Evolutionary conservation across 2,888 invertebrate genomes (phyloP), one percentile per base, ranked within the genome.

Genomic region (Zhuqinia jingwanae): DNA sequence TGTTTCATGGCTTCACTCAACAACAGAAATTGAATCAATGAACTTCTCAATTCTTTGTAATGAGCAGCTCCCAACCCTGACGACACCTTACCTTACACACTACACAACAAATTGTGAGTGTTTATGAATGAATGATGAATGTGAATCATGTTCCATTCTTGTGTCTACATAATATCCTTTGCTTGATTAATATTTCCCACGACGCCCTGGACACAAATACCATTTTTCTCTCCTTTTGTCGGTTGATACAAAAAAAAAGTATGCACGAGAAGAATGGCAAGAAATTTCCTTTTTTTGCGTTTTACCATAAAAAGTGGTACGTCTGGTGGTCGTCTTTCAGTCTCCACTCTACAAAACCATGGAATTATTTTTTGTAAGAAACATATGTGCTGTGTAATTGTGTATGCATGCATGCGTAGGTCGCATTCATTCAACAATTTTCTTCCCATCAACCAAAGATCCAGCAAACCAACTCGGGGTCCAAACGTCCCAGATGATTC

Each of bases 141-240:
- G 36, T 36, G 3, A 8, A 36, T 8, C 8, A 8, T 36, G 5
- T 36, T 3, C 8, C 36, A 6, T 3, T 3, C 36, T 36, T 73
- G n/a, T 56, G 58, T n/a, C 2, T 36, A 36, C 36, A 36, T 36
- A 36, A n/a, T n/a, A n/a, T n/a, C n/a, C 36, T 36, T 25, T 6
- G 58, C 36, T 60, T 53, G 60, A 3, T 53, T 47, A 79, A 85
- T 75, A 78, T 85, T 85, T 85, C 85, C 79, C 85, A 85, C 79
- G 79, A 85, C 60, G 17, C 53, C 17, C 5, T 25, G 6, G 68
- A 70, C 47, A 11, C 2, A n/a, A 53, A 1, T 15, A 42, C 42
- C 50, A 42, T 45, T n/a, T 36, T 25, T 50, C 22, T 65, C 36
- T 30, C 27, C 56, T 78, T 63, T 78, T 85, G 77, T 78, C 79